Base-by-base conservation (phyloP, 2,888 invertebrate species). In the Drosophila atroscutellata region DNA sequence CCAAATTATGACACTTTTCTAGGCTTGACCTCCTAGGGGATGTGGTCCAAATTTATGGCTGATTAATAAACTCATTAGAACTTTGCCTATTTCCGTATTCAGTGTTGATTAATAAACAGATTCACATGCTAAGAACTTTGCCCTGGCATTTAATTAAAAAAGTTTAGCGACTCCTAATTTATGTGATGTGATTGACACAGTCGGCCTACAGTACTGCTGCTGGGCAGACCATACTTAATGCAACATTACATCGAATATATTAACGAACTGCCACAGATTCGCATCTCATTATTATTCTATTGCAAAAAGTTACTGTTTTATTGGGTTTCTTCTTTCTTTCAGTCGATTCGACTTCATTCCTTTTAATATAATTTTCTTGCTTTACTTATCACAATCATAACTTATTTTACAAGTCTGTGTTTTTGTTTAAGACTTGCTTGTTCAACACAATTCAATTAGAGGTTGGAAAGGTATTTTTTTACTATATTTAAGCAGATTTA, bases 31-130 rank as follows among this genome's bases (percentile, higher is more conserved):
- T 36, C 26, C 26, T 1, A 15, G 1, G 11, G 2, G 54, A 4
- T 13, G 9, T 28, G 20, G 30, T 52, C 72, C 50, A 57, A 84
- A 81, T 87, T 86, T 79, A 75, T 84, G 69, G 55, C 70, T 78
- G 77, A 72, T 84, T 89, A 81, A 86, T 89, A 89, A 87, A 90
- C 89, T 89, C 77, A 85, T 87, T 90, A 90, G 55, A 87, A 90
- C 76, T 87, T 87, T 86, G 45, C 61, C 66, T 76, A 69, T 73
- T 79, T 77, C 69, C 65, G 30, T 42, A 32, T 57, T 24, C 34
- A 59, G 64, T 69, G 72, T 72, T 77, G 77, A 81, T 77, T 77
- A 77, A 77, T 49, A 62, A 67, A 77, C 63, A 64, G 63, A 49
- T 73, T 72, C 75, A 52, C 32, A 58, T 24, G 30, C 32, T 36